Evolutionary conservation across 2,797 vertebrate genomes (phyloP).

Genomic region (Gambelia wislizenii): DNA sequence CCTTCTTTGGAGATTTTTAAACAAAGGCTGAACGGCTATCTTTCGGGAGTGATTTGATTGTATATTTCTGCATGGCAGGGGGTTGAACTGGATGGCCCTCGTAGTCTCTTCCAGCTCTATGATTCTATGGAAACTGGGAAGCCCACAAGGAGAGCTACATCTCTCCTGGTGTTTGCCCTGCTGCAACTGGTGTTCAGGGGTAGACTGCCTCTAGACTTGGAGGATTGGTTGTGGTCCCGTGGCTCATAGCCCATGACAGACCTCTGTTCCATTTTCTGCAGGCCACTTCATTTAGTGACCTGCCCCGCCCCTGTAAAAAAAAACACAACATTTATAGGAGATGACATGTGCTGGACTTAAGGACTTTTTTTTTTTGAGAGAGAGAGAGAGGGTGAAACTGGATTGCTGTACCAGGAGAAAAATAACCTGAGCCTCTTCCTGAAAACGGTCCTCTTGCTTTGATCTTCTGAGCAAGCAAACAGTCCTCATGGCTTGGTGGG

Average conservation of each 20-base stretch:
- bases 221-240: fast-evolving
- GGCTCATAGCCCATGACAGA: fast-evolving
- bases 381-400: too few species aligned
- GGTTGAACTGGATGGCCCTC: too few species aligned
- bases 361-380: too few species aligned
- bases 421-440: background rate
- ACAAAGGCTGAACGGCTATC: too few species aligned
- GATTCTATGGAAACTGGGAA: too few species aligned
- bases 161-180: too few species aligned
- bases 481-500: background rate
- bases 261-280: background rate
- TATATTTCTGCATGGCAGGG: too few species aligned
- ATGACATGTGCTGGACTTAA: background rate
- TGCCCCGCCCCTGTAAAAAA: background rate
- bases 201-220: background rate
- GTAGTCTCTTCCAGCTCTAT: too few species aligned
- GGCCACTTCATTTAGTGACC: background rate
- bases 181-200: too few species aligned
- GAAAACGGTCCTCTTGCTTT: background rate
- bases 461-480: background rate
- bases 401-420: too few species aligned
- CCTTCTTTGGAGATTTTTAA: too few species aligned
- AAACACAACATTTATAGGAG: background rate
- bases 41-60: too few species aligned
- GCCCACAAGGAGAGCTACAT: background rate